phyloP scores from a whole-genome alignment of 1,140 invertebrate genomes.

The Teleopsis dalmanni region DNA sequence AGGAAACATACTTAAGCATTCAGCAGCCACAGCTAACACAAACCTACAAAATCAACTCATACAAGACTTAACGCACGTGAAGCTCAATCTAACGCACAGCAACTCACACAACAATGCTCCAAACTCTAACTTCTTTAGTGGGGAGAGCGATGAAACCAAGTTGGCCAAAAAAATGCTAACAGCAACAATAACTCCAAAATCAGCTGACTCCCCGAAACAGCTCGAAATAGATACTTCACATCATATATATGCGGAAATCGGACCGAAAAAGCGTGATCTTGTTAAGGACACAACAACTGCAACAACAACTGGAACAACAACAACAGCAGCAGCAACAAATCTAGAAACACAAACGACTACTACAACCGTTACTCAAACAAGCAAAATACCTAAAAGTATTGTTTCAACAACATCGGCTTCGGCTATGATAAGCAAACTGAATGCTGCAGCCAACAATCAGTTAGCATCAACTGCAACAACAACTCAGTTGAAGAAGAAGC shows the following conservation, averaged over 20 bases:
- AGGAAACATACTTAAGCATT: conserved; percentile 31
- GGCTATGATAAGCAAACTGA: conserved; percentile 27
- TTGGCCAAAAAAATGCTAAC: conserved; percentile 36
- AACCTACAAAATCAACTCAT: conserved; percentile 41
- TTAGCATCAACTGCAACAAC: conserved; percentile 2
- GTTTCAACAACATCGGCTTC: conserved; percentile 26
- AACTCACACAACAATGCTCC: conserved; percentile 1
- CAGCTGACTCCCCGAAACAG: conserved; percentile 17
- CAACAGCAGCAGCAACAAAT: conserved; percentile 7
- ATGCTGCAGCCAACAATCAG: conserved; percentile 10
- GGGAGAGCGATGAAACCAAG: conserved; percentile 41
- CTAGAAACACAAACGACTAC: conserved; percentile 18
- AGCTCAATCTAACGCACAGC: conserved; percentile 17
- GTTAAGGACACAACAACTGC: conserved; percentile 14
- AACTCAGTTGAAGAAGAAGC: not conserved
- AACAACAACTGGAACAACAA: conserved; percentile 16
- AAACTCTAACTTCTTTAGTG: conserved; percentile 14
- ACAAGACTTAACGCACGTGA: conserved; percentile 36
- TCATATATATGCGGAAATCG: conserved; percentile 38
- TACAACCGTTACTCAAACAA: conserved; percentile 28
- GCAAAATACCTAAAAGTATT: conserved; percentile 39
- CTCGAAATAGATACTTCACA: conserved; percentile 35
- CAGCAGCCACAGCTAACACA: conserved; percentile 32
- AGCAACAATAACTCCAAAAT: conserved; percentile 22
- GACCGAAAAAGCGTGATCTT: conserved; percentile 33